Base-by-base conservation (phyloP, 2,888 invertebrate species). In the Tanytarsus gracilentus region DNA sequence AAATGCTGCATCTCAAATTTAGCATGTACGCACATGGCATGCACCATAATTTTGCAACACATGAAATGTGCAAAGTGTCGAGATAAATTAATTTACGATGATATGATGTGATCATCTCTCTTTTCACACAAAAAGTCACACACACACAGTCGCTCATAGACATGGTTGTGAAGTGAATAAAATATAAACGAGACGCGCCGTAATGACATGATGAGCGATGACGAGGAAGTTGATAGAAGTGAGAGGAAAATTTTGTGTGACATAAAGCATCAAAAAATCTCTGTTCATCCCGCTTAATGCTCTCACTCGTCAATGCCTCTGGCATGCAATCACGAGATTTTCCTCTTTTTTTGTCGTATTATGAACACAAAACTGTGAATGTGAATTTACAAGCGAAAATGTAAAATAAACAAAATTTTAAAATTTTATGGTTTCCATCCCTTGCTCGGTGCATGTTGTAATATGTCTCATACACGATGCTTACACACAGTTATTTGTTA, bases 11-110 rank as follows among this genome's bases (percentile, higher is more conserved):
- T 44, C 23, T 44, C 23, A 8, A 44, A 44, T 44, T 44, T 44
- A 23, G 21, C 44, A 5, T 44, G 44, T n/a, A 23, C 44, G 44
- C 44, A 44, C 18, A 44, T n/a, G 18, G 14, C 39, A 39, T 16
- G 29, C 29, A 29, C n/a, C n/a, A n/a, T n/a, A n/a, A n/a, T n/a
- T n/a, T n/a, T n/a, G n/a, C n/a, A n/a, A n/a, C n/a, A n/a, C n/a
- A n/a, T n/a, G n/a, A n/a, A n/a, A n/a, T 44, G 9, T n/a, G 30
- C 21, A 53, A 53, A 23, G 53, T 53, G 33, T 53, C 53, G 36
- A 53, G 36, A 53, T 53, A 30, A 14, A 36, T 53, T 53, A 33
- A 53, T 53, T 53, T 53, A 53, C 36, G 36, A 33, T 53, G 53
- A 44, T 44, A 44, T 44, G 44, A 44, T 44, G n/a, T n/a, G n/a